These are phyloP conservation scores for Pecten maximus DNA, from an alignment of 2,888 invertebrate genomes.

Conservation along the genomic window DNA sequence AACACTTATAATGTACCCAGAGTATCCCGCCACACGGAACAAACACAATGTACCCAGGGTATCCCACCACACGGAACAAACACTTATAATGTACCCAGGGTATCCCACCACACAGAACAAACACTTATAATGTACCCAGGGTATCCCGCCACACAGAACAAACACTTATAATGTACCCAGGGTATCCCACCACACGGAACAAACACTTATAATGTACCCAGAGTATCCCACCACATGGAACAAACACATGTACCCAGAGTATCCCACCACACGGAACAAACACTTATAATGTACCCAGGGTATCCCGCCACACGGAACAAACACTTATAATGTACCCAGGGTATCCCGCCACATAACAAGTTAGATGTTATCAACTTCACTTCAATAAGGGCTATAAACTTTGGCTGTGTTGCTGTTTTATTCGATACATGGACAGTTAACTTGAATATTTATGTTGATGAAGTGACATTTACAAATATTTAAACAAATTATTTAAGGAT, in stretches of 20 bases:
- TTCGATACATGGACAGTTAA: background rate
- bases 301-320: background rate
- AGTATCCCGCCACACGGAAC: background rate
- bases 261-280: background rate
- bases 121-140: background rate
- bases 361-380: background rate
- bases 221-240: background rate
- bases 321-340: background rate
- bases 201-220: background rate
- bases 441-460: slow-evolving; percentile 10
- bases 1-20: background rate
- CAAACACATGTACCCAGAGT: too few relatives aligned
- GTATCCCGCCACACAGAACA: background rate
- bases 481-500: background rate
- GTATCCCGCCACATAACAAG: background rate
- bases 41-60: background rate
- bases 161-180: too few relatives aligned
- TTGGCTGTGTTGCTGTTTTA: background rate
- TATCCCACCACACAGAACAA: background rate
- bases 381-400: background rate
- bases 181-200: background rate
- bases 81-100: background rate
- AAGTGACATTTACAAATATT: background rate
- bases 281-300: background rate
- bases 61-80: background rate